A percentile compares a stretch with the other conserved stretches of the same genome.
Evolutionary conservation across 2,888 invertebrate genomes (phyloP).

Genomic region (Timema podura): DNA sequence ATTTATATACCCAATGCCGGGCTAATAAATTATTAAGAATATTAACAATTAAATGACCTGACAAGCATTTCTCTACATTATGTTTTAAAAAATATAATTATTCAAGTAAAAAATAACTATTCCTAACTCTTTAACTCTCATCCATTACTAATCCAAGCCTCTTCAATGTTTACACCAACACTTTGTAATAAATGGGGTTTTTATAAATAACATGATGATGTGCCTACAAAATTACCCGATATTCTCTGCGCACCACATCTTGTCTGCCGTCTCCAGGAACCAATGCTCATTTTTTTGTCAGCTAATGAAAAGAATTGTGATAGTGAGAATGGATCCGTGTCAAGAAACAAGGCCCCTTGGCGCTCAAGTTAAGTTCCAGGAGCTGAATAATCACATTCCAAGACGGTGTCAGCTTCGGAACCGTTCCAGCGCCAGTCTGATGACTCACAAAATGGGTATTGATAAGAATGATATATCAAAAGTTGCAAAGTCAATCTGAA

Average conservation of each 20-base stretch:
- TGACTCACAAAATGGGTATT: no score
- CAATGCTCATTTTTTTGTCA: slow-evolving; percentile 65
- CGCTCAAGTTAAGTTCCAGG: slow-evolving; percentile 64
- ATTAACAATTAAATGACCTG: no score
- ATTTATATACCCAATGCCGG: no score
- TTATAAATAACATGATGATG: slow-evolving; percentile 33
- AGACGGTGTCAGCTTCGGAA: slow-evolving; percentile 58
- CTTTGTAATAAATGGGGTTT: slow-evolving; percentile 5
- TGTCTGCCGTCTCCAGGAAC: slow-evolving; percentile 72
- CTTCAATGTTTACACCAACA: no score
- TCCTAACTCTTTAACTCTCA: no score
- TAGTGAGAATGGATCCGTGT: slow-evolving; percentile 56
- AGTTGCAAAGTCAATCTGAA: no score
- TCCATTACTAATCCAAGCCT: no score
- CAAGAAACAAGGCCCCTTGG: slow-evolving; percentile 66
- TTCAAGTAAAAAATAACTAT: no score
- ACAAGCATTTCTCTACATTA: no score
- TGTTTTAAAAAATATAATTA: no score
- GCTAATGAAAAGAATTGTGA: slow-evolving; percentile 70
- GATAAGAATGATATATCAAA: no score
- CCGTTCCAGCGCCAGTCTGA: slow-evolving; percentile 66
- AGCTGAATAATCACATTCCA: slow-evolving; percentile 62
- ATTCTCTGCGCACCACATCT: slow-evolving; percentile 72
- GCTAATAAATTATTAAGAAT: no score
- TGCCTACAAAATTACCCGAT: slow-evolving; percentile 54